phyloP scores from a whole-genome alignment of 2,113 vertebrate species.

The Caranx melampygus region DNA sequence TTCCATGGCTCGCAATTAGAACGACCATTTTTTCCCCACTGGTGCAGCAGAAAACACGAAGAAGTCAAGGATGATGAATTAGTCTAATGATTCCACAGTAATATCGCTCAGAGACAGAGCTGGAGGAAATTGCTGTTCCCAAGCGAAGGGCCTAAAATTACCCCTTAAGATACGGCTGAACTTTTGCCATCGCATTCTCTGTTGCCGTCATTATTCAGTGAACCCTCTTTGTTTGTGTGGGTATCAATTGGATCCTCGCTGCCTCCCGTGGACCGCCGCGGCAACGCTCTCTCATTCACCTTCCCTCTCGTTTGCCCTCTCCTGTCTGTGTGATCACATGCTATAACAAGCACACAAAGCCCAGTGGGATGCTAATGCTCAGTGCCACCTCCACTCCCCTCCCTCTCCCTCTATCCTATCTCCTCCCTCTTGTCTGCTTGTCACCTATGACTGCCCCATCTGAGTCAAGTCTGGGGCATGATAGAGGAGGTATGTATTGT shows the following conservation, averaged over 20 bases:
- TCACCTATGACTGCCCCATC: slow-evolving; percentile 68
- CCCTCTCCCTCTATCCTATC: slow-evolving; percentile 38
- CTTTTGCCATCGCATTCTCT: slow-evolving; percentile 68
- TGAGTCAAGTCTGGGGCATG: slow-evolving; percentile 58
- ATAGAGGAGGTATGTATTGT: slow-evolving; percentile 54
- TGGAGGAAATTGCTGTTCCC: slow-evolving; percentile 79
- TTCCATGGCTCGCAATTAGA: slow-evolving; percentile 79
- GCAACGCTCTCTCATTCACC: slow-evolving; percentile 55
- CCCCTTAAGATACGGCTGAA: slow-evolving; percentile 74
- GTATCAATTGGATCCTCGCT: slow-evolving; percentile 44
- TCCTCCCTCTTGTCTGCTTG: slow-evolving; percentile 49
- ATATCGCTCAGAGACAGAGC: slow-evolving; percentile 76
- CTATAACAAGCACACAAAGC: slow-evolving; percentile 81
- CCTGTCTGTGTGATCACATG: slow-evolving; percentile 76
- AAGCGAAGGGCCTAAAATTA: slow-evolving; percentile 71
- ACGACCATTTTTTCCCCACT: slow-evolving; percentile 44
- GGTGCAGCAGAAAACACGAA: slow-evolving; percentile 73
- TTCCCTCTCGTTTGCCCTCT: slow-evolving; percentile 59
- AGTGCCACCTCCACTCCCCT: slow-evolving; percentile 50
- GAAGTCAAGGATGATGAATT: slow-evolving; percentile 81
- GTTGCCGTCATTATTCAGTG: slow-evolving; percentile 63
- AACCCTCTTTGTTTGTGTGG: slow-evolving; percentile 56
- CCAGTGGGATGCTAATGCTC: slow-evolving; percentile 73
- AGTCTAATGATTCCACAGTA: slow-evolving; percentile 80
- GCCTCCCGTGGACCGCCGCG: slow-evolving; percentile 29